Percentiles rank a stretch among this genome's conserved stretches.
Conservation (phyloP, 2,797 vertebrate species). For the Channa striata region DNA sequence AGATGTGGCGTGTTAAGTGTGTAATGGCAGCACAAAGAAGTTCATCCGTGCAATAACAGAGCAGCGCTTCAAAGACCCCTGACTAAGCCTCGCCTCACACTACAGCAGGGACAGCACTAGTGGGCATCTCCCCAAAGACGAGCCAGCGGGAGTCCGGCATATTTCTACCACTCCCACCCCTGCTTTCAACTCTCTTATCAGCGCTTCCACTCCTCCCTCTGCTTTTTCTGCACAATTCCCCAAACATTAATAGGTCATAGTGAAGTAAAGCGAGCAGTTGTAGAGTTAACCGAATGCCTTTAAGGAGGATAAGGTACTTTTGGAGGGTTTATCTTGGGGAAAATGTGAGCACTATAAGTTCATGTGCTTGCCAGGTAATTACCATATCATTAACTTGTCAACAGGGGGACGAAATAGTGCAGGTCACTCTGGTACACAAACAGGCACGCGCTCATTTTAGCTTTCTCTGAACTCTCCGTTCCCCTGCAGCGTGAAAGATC, state of each 20-base stretch:
- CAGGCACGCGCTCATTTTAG: slow-evolving; percentile 4
- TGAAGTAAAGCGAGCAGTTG: slow-evolving; percentile 37
- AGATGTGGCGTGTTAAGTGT: slow-evolving; percentile 40
- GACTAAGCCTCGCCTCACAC: slow-evolving; percentile 47
- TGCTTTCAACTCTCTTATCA: slow-evolving; percentile 62
- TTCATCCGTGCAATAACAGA: slow-evolving; percentile 61
- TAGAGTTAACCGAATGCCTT: slow-evolving; percentile 46
- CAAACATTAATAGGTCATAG: slow-evolving; percentile 56
- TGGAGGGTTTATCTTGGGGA: slow-evolving; percentile 34
- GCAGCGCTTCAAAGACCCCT: slow-evolving; percentile 68
- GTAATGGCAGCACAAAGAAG: slow-evolving; percentile 55
- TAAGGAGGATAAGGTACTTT: slow-evolving; percentile 30
- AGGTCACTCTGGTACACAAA: slow-evolving; percentile 14
- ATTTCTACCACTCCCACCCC: slow-evolving; percentile 30
- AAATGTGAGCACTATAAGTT: slow-evolving; percentile 56
- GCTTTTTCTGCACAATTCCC: slow-evolving; percentile 45
- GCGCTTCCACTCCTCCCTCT: slow-evolving; percentile 36
- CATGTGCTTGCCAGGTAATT: slow-evolving; percentile 71
- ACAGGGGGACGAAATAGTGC: slow-evolving; percentile 70
- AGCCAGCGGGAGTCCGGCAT: slow-evolving; percentile 53
- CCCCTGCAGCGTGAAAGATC: slow-evolving; percentile 36
- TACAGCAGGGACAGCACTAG: slow-evolving; percentile 51
- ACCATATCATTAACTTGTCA: slow-evolving; percentile 69
- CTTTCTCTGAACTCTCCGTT: slow-evolving; percentile 53
- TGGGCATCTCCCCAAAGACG: slow-evolving; percentile 59